phyloP scores from a whole-genome alignment of 2,888 invertebrate species.

The Periphyllus acericola region DNA sequence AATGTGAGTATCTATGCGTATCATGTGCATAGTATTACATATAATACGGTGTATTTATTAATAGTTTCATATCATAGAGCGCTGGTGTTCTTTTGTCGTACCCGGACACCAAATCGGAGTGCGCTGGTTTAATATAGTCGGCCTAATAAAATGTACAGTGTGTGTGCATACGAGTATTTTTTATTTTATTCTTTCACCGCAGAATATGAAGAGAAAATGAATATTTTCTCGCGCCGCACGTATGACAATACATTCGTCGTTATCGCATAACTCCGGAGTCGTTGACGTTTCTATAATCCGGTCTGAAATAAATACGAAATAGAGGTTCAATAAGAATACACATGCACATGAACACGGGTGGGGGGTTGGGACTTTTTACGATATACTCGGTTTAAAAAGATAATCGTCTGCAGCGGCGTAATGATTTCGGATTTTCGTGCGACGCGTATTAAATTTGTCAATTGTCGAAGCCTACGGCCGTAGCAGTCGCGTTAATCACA shows the following conservation, averaged over 20 bases:
- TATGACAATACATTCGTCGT: background rate
- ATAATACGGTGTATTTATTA: too few species aligned
- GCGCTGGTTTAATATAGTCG: background rate
- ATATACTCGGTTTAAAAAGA: background rate
- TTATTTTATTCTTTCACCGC: background rate
- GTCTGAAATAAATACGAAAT: background rate
- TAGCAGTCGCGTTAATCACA: too few species aligned
- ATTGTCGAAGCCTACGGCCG: background rate
- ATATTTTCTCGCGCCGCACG: background rate
- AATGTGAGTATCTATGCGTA: too few species aligned
- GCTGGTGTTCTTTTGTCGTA: background rate
- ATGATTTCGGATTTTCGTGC: background rate
- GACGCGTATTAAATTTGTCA: background rate
- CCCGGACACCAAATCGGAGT: background rate
- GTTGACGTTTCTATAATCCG: background rate
- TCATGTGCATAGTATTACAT: too few species aligned
- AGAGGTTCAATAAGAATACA: background rate
- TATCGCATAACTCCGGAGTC: background rate
- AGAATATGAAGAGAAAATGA: background rate
- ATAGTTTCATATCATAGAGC: too few species aligned
- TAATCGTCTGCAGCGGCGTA: background rate
- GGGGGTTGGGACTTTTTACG: background rate
- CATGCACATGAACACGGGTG: too few species aligned
- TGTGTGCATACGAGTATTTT: background rate
- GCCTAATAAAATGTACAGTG: background rate